Evolutionary conservation across 2,888 invertebrate species (phyloP).

Genomic region (Archips xylosteana): DNA sequence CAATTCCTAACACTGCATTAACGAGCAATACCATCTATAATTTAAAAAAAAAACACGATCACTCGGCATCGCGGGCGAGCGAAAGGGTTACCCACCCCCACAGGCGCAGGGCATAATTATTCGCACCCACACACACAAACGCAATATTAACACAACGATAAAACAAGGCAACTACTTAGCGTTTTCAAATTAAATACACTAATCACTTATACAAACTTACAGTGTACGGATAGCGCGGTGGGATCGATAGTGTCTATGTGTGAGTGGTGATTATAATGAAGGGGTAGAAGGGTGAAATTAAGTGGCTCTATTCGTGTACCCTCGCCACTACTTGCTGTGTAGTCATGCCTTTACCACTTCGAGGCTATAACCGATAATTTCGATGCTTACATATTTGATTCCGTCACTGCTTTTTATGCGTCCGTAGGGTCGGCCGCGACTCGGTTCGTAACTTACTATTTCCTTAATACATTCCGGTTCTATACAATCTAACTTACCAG

Average conservation of each 20-base stretch:
- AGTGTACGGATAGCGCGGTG: conserved; percentile 65
- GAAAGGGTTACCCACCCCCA: conserved; percentile 78
- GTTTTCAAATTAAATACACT: conserved; percentile 86
- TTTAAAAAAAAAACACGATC: conserved; percentile 67
- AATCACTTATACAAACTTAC: conserved; percentile 82
- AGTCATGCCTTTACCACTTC: conserved; percentile 80
- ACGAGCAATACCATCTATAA: conserved; percentile 45
- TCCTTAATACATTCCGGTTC: neutral
- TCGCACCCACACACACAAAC: conserved; percentile 61
- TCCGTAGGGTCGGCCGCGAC: neutral
- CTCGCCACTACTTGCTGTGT: conserved; percentile 69
- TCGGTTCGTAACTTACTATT: neutral
- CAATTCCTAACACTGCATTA: conserved; percentile 33
- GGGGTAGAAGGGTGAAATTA: conserved; percentile 84
- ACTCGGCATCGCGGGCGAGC: conserved; percentile 64
- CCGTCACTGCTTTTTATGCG: conserved; percentile 13
- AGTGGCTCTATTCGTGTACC: conserved; percentile 82
- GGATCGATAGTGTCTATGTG: conserved; percentile 81
- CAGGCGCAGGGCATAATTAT: conserved; percentile 68
- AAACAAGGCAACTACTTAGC: conserved; percentile 85
- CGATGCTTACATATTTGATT: conserved; percentile 44
- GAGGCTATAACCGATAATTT: conserved; percentile 73
- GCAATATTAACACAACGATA: conserved; percentile 70
- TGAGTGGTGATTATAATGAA: conserved; percentile 83
- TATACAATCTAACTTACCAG: too few relatives aligned